Conservation (phyloP, 2,888 invertebrate genomes). For the Stegana nigrithorax region DNA sequence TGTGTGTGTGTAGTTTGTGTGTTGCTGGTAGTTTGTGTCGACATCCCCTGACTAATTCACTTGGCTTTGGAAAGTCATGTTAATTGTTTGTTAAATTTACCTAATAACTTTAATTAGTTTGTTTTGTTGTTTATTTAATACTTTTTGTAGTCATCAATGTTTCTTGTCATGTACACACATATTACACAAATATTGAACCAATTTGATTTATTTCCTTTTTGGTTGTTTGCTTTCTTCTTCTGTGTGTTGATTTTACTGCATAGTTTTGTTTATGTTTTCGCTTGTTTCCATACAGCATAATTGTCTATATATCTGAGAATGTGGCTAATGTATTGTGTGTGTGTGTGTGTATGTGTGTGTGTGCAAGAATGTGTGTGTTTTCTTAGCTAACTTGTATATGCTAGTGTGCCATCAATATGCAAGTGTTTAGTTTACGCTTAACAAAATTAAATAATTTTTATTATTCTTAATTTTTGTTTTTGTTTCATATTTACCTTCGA, state of each 20-base stretch:
- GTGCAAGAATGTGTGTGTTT: not conserved
- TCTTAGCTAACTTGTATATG: too few species aligned
- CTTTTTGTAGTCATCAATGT: not conserved
- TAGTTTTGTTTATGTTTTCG: not conserved
- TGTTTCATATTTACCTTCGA: conserved; percentile 1
- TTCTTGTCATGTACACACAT: not conserved
- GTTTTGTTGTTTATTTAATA: not conserved
- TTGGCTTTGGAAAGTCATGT: too few species aligned
- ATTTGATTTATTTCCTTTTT: conserved; percentile 10
- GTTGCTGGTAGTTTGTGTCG: too few species aligned
- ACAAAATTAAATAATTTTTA: not conserved
- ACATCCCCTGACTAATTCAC: too few species aligned
- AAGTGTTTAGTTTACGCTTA: not conserved
- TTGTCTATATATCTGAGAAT: not conserved
- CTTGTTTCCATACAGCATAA: too few species aligned
- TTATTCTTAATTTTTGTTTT: not conserved
- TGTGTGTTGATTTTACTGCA: not conserved
- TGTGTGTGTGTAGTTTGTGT: too few species aligned
- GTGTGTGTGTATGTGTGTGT: not conserved
- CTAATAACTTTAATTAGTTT: not conserved
- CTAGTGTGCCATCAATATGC: too few species aligned
- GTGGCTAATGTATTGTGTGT: not conserved
- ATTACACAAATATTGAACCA: conserved; percentile 12
- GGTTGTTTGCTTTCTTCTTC: not conserved
- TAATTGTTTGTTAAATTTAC: too few species aligned